Base-by-base conservation (phyloP, 2,113 vertebrate genomes). In the Naja naja region DNA sequence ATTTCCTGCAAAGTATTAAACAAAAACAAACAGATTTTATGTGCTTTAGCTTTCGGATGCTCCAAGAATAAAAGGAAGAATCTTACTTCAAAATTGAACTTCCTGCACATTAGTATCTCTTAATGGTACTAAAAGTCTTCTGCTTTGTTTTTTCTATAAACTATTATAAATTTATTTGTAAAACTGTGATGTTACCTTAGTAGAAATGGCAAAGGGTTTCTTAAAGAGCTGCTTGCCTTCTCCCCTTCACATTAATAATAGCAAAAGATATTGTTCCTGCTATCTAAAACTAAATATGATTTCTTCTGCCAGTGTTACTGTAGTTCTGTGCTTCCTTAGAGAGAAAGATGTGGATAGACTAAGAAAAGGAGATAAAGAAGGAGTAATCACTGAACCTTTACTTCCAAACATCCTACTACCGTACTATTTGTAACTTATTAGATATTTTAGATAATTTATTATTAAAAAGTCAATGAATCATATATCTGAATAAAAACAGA, bases 91-190 rank as follows among this genome's bases (percentile, higher is more conserved):
- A 81, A 81, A 81, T 23, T 81, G 34, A 81, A 39, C 6, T 9
- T 81, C 74, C 34, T 81, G 5, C 20, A 43, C n/a, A 95, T 93
- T 92, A 94, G 2, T 10, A 89, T 86, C 43, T 92, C 4, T 43
- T 91, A 47, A 69, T 91, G 3, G 27, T 4, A 49, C 3, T 89
- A 22, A 25, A 91, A 5, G 4, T 8, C 16, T 93, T 93, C 20
- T 92, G 52, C 91, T 25, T 94, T 49, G 52, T 90, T 10, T 10
- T 85, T 85, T 89, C 53, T 94, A 93, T 53, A 25, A 60, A 7
- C 20, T 3, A 3, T 92, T 93, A 64, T 85, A 95, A 91, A 89
- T 18, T 88, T 1, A 60, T 88, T 85, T 93, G 23, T 60, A 90
- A 89, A 27, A 9, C n/a, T 52, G n/a, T 92, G 27, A 52, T 9